A percentile compares a stretch with the other conserved stretches of the same genome.
Conservation (phyloP, 2,888 invertebrate genomes). For the Anodontia alba region DNA sequence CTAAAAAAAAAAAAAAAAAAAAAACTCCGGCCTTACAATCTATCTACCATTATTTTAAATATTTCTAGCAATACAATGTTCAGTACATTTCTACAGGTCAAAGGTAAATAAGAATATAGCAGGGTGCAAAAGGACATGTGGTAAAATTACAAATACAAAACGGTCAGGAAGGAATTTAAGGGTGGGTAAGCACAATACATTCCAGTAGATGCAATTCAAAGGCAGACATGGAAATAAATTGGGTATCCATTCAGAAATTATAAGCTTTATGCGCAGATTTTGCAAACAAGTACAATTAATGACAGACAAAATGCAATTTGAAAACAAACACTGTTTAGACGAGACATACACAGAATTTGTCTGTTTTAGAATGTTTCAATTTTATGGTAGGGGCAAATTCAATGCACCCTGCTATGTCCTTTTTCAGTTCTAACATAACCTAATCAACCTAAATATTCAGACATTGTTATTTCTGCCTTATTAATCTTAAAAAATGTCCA, state of each 20-base stretch:
- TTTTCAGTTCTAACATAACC: background rate
- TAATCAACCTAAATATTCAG: too few relatives aligned
- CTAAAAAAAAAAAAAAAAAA: too few relatives aligned
- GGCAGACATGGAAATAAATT: background rate
- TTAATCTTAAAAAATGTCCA: too few relatives aligned
- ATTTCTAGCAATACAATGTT: background rate
- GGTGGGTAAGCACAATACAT: background rate
- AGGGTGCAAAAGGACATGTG: conserved; percentile 31
- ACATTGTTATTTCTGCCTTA: too few relatives aligned
- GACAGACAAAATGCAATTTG: background rate
- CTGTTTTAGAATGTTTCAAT: background rate
- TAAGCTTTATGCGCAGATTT: too few relatives aligned
- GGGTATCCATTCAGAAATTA: too few relatives aligned
- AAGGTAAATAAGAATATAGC: conserved; percentile 28
- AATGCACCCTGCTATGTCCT: conserved; percentile 13
- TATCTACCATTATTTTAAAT: too few relatives aligned
- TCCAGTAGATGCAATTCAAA: background rate
- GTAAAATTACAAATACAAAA: background rate
- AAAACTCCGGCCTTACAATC: too few relatives aligned
- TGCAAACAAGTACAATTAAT: background rate
- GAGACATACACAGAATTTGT: conserved; percentile 3
- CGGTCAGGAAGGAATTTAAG: background rate
- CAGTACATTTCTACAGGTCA: background rate
- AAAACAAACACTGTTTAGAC: background rate
- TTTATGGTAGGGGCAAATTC: background rate